Evolutionary conservation across 2,888 invertebrate genomes (phyloP).

Genomic region (Apodemia duryi): DNA sequence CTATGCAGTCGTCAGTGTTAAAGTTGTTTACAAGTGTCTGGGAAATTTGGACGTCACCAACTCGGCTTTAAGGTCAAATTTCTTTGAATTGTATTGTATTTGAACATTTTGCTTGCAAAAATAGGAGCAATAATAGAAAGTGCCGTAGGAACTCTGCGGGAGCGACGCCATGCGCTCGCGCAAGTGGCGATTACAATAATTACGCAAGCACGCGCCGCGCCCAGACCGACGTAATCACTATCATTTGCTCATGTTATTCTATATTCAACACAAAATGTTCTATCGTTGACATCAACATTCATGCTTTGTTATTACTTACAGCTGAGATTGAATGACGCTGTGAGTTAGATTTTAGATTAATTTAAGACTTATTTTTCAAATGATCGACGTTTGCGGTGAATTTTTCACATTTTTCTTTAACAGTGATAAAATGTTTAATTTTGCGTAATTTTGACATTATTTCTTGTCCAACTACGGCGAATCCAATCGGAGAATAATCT

Average conservation of each 20-base stretch:
- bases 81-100: constrained; percentile 2
- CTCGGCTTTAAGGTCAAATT: neutral
- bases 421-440: too few species aligned
- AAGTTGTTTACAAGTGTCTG: too few species aligned
- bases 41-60: too few species aligned
- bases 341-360: constrained; percentile 2
- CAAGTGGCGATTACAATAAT: constrained; percentile 64
- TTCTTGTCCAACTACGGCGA: too few species aligned
- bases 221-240: constrained; percentile 66
- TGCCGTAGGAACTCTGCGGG: constrained; percentile 34
- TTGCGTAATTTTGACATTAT: too few species aligned
- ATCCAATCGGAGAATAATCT: too few species aligned
- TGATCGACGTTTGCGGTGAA: too few species aligned
- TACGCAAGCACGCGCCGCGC: constrained; percentile 67
- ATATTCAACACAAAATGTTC: constrained; percentile 64
- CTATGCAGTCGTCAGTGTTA: too few species aligned
- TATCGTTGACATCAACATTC: constrained; percentile 57
- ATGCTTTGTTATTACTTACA: constrained; percentile 32
- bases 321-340: constrained; percentile 26
- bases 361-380: neutral
- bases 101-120: constrained; percentile 9
- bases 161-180: constrained; percentile 38
- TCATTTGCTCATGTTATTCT: constrained; percentile 76
- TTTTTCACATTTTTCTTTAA: too few species aligned
- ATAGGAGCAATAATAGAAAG: constrained; percentile 34